These are phyloP conservation scores for Okapia johnstoni DNA, from an alignment of 2,113 vertebrate genomes.

Conservation along the genomic window DNA sequence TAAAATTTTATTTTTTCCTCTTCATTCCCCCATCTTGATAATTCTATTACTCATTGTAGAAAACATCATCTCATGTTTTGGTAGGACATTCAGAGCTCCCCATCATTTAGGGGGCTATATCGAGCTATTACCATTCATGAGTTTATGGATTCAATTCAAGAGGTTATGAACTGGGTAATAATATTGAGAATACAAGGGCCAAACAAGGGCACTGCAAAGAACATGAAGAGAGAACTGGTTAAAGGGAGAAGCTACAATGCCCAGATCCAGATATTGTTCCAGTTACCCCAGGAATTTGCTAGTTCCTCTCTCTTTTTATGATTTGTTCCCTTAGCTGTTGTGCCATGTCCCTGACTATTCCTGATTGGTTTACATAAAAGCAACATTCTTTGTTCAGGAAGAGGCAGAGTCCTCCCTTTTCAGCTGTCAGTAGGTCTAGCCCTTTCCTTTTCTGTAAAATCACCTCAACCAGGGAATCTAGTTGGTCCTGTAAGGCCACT, in stretches of 20 bases:
- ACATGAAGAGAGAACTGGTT: not conserved
- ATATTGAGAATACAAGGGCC: not conserved
- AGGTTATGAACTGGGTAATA: not conserved
- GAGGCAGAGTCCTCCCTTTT: not conserved
- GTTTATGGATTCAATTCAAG: not conserved
- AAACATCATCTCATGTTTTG: not conserved
- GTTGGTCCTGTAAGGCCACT: not conserved
- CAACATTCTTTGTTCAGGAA: not conserved
- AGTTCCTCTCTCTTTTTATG: not conserved
- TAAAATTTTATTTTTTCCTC: not conserved
- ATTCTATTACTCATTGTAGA: not conserved
- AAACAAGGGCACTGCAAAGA: not conserved
- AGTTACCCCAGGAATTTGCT: accelerated
- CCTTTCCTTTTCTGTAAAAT: not conserved
- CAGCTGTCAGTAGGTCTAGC: not conserved
- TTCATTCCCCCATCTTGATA: not conserved
- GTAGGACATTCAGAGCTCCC: not conserved
- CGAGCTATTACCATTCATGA: not conserved
- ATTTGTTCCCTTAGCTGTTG: not conserved
- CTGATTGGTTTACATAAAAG: not conserved
- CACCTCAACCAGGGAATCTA: not conserved
- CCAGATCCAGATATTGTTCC: not conserved
- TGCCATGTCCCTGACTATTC: not conserved
- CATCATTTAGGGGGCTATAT: not conserved
- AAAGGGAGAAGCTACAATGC: not conserved